A percentile compares a stretch with the other conserved stretches of the same genome.
Conservation (phyloP, 2,797 vertebrate genomes). For the Pelodytes ibericus region DNA sequence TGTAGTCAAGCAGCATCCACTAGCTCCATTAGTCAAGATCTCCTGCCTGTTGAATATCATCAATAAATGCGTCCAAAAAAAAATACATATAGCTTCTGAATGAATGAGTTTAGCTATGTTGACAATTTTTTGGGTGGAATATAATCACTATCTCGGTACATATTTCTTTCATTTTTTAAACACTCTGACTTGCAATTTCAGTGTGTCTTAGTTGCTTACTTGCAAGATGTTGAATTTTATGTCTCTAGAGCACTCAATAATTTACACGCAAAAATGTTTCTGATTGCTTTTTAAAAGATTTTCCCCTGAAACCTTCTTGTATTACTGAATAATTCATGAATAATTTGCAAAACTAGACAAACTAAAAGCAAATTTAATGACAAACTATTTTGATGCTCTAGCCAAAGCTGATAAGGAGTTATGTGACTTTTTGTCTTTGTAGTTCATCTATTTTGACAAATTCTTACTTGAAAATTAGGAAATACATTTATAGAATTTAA, state of each 20-base stretch:
- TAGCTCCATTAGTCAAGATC: too few relatives aligned
- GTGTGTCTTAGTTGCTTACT: constrained; percentile 30
- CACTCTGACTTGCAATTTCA: constrained; percentile 23
- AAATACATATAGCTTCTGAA: too few relatives aligned
- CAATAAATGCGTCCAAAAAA: too few relatives aligned
- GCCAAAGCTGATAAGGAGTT: constrained; percentile 40
- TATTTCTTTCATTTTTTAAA: constrained; percentile 35
- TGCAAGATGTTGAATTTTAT: constrained; percentile 40
- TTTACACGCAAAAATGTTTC: constrained; percentile 54
- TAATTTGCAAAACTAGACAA: constrained; percentile 54
- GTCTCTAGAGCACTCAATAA: constrained; percentile 55
- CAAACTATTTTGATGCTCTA: constrained; percentile 46
- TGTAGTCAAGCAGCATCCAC: too few relatives aligned
- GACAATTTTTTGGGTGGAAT: background rate
- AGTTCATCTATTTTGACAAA: constrained; percentile 25
- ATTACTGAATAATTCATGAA: constrained; percentile 54
- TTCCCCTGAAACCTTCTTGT: constrained; percentile 54
- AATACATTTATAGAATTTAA: background rate
- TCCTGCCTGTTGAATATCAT: too few relatives aligned
- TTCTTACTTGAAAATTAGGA: constrained; percentile 22
- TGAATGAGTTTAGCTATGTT: background rate
- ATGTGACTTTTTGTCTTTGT: constrained; percentile 32
- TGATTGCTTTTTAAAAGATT: constrained; percentile 57
- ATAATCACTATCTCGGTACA: background rate
- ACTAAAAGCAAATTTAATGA: constrained; percentile 55